A percentile compares a stretch with the other conserved stretches of the same genome.
Evolutionary conservation across 2,113 vertebrate species (phyloP).

Genomic region (Tiliqua scincoides): DNA sequence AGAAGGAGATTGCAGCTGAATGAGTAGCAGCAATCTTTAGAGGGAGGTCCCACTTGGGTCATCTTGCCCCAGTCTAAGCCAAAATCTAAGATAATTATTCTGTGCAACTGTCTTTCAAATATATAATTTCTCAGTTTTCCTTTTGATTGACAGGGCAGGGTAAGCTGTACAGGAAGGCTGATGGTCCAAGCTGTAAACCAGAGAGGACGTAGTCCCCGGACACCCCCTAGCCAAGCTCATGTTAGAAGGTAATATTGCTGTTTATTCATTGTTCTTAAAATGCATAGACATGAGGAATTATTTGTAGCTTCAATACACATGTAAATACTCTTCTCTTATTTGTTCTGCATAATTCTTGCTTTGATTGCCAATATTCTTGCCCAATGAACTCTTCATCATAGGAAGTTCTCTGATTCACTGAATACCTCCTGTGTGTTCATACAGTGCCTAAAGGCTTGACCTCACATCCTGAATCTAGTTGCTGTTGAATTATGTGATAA

Average conservation of each 20-base stretch:
- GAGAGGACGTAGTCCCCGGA: slow-evolving; percentile 90
- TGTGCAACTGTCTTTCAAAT: not conserved
- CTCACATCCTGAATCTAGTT: not conserved
- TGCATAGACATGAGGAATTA: not conserved
- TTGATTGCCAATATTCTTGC: not conserved
- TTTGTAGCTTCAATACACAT: not conserved
- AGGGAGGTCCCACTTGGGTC: not conserved
- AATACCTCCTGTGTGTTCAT: not conserved
- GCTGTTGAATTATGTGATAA: not conserved
- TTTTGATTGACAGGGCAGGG: slow-evolving; percentile 81
- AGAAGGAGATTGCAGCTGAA: not conserved
- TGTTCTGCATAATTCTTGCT: not conserved
- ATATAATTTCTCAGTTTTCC: not conserved
- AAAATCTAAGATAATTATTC: not conserved
- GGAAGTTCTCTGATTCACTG: not conserved
- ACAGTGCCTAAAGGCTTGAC: not conserved
- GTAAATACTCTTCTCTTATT: not conserved
- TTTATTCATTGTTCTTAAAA: not conserved
- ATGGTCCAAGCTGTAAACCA: slow-evolving; percentile 99
- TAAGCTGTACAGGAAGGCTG: slow-evolving; percentile 94
- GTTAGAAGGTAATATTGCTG: slow-evolving; percentile 85
- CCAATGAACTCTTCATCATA: not conserved
- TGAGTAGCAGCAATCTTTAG: not conserved
- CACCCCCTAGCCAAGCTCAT: slow-evolving; percentile 85
- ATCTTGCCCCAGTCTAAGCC: not conserved